Evolutionary conservation across 2,888 invertebrate genomes (phyloP), one percentile per base, ranked within the genome.

Genomic region (Esperia sulphurella): DNA sequence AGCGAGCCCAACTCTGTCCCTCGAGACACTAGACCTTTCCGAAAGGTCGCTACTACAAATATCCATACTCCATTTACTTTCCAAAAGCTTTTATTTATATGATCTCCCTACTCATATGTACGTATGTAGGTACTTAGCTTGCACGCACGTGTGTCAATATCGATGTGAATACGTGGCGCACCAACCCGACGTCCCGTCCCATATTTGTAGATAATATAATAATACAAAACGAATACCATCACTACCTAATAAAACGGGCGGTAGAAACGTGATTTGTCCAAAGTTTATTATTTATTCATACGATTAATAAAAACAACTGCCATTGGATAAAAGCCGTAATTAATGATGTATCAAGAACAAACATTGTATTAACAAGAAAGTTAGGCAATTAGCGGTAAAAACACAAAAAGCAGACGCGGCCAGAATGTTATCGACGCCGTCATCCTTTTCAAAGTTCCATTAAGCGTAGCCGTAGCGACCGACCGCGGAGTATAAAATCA

Each of bases 381-480:
- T 79, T 78, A 51, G 68, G 73, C 73, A 77, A 79, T 80, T 79
- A 79, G 73, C 70, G 61, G 63, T 68, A 68, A 76, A 72, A 79
- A 79, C 79, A 78, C 68, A 73, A 77, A 79, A 79, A 77, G 63
- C 77, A 76, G 75, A 73, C 68, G 56, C 64, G 68, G 61, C 56
- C 61, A 54, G 64, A 71, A 61, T 68, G 66, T 70, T 76, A 79
- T 79, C 73, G 77, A 76, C 71, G 69, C 69, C 70, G 71, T 68
- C 75, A 75, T 71, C 66, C 69, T 69, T 78, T 78, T 68, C 59
- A 61, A 74, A 78, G 65, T 71, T 68, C 75, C 77, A 79, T 79
- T 77, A 78, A 64, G 61, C 64, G 61, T 74, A 71, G 68, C 60
- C 58, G 31, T 7, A 31, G 14, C 31, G 31, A 31, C 42, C 14